phyloP scores from a whole-genome alignment of 2,888 invertebrate species.

The Oscheius sp. region DNA sequence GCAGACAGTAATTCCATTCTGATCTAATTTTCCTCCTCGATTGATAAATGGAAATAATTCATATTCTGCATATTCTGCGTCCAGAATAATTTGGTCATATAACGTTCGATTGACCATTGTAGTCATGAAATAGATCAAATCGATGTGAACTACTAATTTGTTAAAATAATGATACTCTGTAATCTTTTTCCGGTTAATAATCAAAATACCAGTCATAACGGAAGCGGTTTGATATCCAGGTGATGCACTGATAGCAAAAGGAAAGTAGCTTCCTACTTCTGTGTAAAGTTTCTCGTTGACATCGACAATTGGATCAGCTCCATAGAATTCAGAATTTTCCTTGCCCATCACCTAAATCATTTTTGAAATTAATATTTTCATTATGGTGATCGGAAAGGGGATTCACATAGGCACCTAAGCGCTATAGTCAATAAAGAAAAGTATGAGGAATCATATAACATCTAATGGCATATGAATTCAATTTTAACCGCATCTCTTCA shows the following conservation, averaged over 20 bases:
- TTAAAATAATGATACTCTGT: not conserved
- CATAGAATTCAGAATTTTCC: slow-evolving; percentile 21
- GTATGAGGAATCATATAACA: too few relatives aligned
- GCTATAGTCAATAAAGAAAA: too few relatives aligned
- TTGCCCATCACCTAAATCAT: not conserved
- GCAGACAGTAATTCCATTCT: slow-evolving; percentile 11
- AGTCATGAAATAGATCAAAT: slow-evolving; percentile 11
- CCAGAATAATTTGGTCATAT: not conserved
- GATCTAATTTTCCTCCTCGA: slow-evolving; percentile 5
- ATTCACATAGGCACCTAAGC: too few relatives aligned
- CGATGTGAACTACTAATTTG: slow-evolving; percentile 14
- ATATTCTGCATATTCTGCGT: slow-evolving; percentile 19
- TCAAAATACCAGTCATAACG: not conserved
- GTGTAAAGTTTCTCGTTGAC: slow-evolving; percentile 16
- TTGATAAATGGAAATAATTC: not conserved
- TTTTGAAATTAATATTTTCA: too few relatives aligned
- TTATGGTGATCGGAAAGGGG: too few relatives aligned
- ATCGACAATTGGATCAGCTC: slow-evolving; percentile 27
- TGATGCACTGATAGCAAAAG: slow-evolving; percentile 15
- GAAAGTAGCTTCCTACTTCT: slow-evolving; percentile 11
- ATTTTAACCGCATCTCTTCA: too few relatives aligned
- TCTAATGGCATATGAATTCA: too few relatives aligned
- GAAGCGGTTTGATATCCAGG: slow-evolving; percentile 9
- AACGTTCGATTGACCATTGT: slow-evolving; percentile 1
- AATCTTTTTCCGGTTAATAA: not conserved